Evolutionary conservation across 1,140 invertebrate species (phyloP), one percentile per base, ranked within the genome.

Genomic region (Chlorops oryzae): DNA sequence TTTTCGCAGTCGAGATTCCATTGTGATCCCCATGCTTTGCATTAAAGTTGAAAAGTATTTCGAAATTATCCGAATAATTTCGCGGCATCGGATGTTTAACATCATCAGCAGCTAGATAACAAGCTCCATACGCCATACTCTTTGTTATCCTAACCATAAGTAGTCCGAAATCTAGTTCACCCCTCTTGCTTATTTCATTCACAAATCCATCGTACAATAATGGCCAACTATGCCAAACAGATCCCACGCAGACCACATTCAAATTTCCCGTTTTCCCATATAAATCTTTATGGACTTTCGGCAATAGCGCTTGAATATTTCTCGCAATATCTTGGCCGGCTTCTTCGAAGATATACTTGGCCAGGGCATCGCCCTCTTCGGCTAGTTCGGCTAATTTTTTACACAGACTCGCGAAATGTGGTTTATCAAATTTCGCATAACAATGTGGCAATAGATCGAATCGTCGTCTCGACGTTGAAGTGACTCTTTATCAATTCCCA

Each of bases 151-250:
- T 70, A 5, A 87, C 57, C 4, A 92, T 69, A 17, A 79, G 81
- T 10, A 90, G 72, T 62, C 83, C 78, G 28, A 76, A 68, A 0
- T 84, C 49, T 32, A 73, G 39, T 0, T 59, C 51, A 18, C 65
- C 64, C n/a, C n/a, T n/a, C 23, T 73, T 62, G n/a, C 77, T 56
- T 7, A 90, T 70, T 47, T 81, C 75, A 1, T 73, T 56, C 2
- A 79, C 60, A 56, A 89, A 87, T 27, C 89, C 88, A 10, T 80
- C 68, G 63, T 87, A 77, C 42, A 98, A 63, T 2, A 87, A 77
- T 2, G 81, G 63, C 93, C 93, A 98, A 56, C 92, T 96, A 57
- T 90, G 85, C 87, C 92, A 98, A 0, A 98, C 92, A 0, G 93
- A 96, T 1, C 96, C 96, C 1, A 97, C 90, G 67, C 92, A 95